phyloP scores from a whole-genome alignment of 2,113 vertebrate species.

The Hoplias malabaricus region DNA sequence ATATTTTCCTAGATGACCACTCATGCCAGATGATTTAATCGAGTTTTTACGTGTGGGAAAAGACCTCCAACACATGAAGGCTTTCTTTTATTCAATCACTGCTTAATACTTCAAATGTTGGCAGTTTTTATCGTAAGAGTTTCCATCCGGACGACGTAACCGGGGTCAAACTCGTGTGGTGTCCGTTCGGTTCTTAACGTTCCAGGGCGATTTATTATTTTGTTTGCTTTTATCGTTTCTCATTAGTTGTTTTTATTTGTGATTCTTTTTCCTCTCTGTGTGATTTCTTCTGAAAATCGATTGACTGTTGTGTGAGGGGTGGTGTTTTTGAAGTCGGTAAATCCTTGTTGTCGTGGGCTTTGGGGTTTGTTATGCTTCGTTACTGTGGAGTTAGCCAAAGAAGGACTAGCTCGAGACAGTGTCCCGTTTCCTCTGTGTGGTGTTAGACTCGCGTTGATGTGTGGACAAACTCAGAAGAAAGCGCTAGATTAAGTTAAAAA shows the following conservation, averaged over 20 bases:
- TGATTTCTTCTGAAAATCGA: slow-evolving; percentile 58
- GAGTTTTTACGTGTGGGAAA: not conserved
- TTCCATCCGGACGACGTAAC: not conserved
- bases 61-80: not conserved
- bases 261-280: slow-evolving; percentile 62
- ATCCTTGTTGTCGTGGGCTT: slow-evolving; percentile 60
- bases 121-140: not conserved
- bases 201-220: slow-evolving; percentile 34
- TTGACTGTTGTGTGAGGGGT: slow-evolving; percentile 54
- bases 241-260: slow-evolving; percentile 55
- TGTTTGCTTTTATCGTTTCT: slow-evolving; percentile 49
- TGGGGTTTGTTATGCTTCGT: slow-evolving; percentile 59
- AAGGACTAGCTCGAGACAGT: slow-evolving; percentile 50
- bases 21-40: not conserved
- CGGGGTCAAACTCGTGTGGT: not conserved
- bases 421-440: slow-evolving; percentile 52
- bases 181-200: not conserved
- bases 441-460: slow-evolving; percentile 51
- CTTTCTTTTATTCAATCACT: not conserved
- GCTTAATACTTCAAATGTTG: not conserved
- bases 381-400: slow-evolving; percentile 37
- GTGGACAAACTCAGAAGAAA: slow-evolving; percentile 48
- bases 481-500: slow-evolving; percentile 49
- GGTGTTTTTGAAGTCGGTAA: slow-evolving; percentile 53
- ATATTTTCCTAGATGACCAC: not conserved